These are phyloP conservation scores for Lepilemur ruficaudatus DNA, from an alignment of 2,797 vertebrate species.

Conservation along the genomic window DNA sequence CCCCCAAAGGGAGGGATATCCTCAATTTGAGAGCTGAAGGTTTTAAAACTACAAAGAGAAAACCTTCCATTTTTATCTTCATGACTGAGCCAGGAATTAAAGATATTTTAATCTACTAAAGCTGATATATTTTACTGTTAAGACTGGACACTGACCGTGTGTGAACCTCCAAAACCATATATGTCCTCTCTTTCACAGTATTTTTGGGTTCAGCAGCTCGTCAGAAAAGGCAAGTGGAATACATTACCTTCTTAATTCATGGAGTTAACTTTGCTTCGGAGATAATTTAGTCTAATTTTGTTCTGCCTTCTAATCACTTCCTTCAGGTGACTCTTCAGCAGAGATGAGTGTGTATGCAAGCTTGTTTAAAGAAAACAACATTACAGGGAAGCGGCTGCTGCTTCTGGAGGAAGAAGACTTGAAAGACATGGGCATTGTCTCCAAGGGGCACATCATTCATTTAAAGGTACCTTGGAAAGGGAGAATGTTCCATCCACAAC, in stretches of 20 bases:
- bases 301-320: conserved; percentile 72
- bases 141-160: background rate
- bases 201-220: conserved; percentile 97
- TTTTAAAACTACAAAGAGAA: conserved; percentile 6
- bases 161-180: conserved; percentile 69
- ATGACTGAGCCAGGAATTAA: background rate
- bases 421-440: conserved; percentile 96
- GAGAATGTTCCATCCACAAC: background rate
- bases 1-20: background rate
- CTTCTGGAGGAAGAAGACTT: conserved; percentile 94
- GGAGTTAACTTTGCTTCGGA: conserved; percentile 33
- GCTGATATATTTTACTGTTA: conserved; percentile 1
- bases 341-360: conserved; percentile 92
- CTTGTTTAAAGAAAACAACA: conserved; percentile 96
- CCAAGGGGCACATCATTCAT: conserved; percentile 97
- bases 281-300: background rate
- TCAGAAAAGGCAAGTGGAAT: conserved; percentile 90
- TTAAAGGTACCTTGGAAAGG: conserved; percentile 89
- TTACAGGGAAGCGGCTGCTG: conserved; percentile 94
- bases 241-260: conserved; percentile 48
- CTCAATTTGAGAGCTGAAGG: background rate
- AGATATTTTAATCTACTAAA: background rate
- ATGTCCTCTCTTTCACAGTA: conserved; percentile 87
- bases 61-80: background rate
- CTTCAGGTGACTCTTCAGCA: conserved; percentile 87